Conservation (phyloP, 2,888 invertebrate genomes). For the Iselma pallidipennis region DNA sequence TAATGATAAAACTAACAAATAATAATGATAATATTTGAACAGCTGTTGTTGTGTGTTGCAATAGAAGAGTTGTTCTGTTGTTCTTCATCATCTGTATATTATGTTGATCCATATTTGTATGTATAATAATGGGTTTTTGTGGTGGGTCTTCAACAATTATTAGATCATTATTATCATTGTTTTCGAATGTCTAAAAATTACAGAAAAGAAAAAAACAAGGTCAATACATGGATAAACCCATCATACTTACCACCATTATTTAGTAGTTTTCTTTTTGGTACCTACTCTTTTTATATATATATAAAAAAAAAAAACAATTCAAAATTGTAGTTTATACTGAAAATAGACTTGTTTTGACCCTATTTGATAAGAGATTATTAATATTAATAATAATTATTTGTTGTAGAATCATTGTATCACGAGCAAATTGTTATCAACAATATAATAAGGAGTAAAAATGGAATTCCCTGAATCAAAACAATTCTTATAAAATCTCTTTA, state of each 20-base stretch:
- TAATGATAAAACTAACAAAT: constrained; percentile 35
- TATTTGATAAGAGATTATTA: neutral
- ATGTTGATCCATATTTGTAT: neutral
- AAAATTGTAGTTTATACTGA: too few species aligned
- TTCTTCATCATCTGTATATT: too few species aligned
- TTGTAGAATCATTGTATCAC: neutral
- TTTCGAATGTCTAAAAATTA: too few species aligned
- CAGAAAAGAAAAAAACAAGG: too few species aligned
- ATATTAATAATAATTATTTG: too few species aligned
- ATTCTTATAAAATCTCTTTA: too few species aligned
- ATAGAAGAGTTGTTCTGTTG: neutral
- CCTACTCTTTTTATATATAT: too few species aligned
- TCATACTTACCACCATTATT: too few species aligned
- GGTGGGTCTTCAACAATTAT: neutral
- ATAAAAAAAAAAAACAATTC: neutral
- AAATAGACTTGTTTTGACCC: neutral
- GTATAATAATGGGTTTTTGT: too few species aligned
- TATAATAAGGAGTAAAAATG: neutral
- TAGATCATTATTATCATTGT: neutral
- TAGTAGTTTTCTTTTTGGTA: too few species aligned
- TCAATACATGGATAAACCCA: too few species aligned
- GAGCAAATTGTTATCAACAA: neutral
- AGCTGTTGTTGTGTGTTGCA: constrained; percentile 31
- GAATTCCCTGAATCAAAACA: neutral
- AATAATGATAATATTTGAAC: constrained; percentile 35